A percentile compares a stretch with the other conserved stretches of the same genome.
Evolutionary conservation across 2,888 invertebrate genomes (phyloP).

Genomic region (Acanthacorydalis orientalis): DNA sequence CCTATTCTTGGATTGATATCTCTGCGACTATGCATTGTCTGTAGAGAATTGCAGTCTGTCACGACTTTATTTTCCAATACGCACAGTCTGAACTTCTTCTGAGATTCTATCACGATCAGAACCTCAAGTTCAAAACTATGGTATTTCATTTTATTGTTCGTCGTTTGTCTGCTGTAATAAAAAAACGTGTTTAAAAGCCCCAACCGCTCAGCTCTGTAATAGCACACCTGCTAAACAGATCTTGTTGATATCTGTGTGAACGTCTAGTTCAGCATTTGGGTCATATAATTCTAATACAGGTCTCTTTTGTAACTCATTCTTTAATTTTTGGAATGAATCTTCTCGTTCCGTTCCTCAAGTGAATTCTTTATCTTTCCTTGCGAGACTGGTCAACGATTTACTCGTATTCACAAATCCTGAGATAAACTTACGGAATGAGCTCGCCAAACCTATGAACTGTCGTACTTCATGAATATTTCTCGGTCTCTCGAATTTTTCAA

Average conservation of each 20-base stretch:
- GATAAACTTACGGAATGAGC: constrained; percentile 9
- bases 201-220: constrained; percentile 4
- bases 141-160: constrained; percentile 3
- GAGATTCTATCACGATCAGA: background rate
- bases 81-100: constrained; percentile 7
- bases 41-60: constrained; percentile 10
- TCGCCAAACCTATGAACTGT: background rate
- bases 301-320: background rate
- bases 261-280: background rate
- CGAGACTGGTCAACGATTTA: background rate
- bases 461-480: background rate
- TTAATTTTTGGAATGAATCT: background rate
- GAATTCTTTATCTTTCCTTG: background rate
- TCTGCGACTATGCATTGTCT: constrained; percentile 1
- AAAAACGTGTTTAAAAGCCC: constrained; percentile 4
- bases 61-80: constrained; percentile 8
- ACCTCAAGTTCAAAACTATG: background rate
- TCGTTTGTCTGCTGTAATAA: constrained; percentile 7
- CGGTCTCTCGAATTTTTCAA: background rate
- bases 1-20: constrained; percentile 7
- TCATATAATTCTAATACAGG: background rate
- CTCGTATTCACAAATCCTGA: constrained; percentile 7
- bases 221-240: background rate
- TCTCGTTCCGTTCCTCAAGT: background rate
- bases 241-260: background rate